Evolutionary conservation across 2,888 invertebrate species (phyloP), one percentile per base, ranked within the genome.

Genomic region (Timema cristinae): DNA sequence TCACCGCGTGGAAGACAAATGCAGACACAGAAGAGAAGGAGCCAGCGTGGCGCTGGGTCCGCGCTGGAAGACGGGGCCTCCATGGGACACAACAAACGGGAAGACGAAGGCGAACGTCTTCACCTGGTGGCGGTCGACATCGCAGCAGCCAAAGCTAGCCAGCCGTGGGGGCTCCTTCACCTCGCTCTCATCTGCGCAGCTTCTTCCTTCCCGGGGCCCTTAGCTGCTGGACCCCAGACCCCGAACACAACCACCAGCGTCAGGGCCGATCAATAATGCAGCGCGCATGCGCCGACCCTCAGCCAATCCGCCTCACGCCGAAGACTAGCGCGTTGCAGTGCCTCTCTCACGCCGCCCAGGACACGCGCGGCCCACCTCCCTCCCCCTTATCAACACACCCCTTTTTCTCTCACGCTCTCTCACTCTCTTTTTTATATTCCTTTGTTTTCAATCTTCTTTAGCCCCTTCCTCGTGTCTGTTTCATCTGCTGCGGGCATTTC

Each of bases 391-490:
- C 10, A 32, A 16, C 52, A 15, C 50, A 8, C 61, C 50, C 63
- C 56, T 68, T 15, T 49, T 59, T 49, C 52, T 16, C 52, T 67
- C 73, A 9, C 67, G 54, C 52, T 63, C 61, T 48, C 61, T 11
- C 32, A 48, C 63, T 32, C 71, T 61, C 48, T 69, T 69, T 50
- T 69, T 52, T 52, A 66, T 66, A 69, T 72, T 69, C 72, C 71
- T 74, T 72, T 74, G 74, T 74, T 74, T 74, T 74, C 74, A 74
- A 74, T 74, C 74, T 74, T 72, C 69, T 66, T 72, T 72, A 63
- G 70, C 71, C 63, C 32, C 48, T 63, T 74, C 69, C 69, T 66
- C 51, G 71, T 68, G 72, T 72, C 72, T 66, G 59, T 70, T 68
- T 72, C 73, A 72, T 70, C 69, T 72, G 71, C 71, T 69, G 74